A percentile compares a stretch with the other conserved stretches of the same genome.
Evolutionary conservation across 2,113 vertebrate species (phyloP).

Genomic region (Sylvicapra grimmia): DNA sequence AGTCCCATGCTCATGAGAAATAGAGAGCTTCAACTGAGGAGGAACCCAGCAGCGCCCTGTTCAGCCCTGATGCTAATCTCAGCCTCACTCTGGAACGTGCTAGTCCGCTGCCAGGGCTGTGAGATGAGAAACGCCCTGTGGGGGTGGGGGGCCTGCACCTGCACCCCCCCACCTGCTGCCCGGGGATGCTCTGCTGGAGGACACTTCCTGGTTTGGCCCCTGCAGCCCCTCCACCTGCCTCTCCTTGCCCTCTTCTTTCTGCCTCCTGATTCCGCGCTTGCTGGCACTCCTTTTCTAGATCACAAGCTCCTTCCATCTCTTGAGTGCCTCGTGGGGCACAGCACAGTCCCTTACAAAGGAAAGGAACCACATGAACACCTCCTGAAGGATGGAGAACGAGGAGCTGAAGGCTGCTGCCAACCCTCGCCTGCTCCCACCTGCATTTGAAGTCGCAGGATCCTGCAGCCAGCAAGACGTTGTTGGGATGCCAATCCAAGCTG

Average conservation of each 20-base stretch:
- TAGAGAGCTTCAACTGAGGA: background rate
- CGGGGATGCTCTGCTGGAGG: background rate
- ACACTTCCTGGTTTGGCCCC: background rate
- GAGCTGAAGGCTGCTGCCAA: background rate
- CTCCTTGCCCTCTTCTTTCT: background rate
- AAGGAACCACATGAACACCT: background rate
- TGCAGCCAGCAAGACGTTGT: conserved; percentile 96
- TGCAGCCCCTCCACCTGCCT: background rate
- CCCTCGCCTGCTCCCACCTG: conserved; percentile 82
- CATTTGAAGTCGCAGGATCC: conserved; percentile 99
- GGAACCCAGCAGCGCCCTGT: background rate
- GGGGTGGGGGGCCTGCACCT: too few relatives aligned
- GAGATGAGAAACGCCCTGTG: background rate
- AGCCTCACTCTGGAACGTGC: background rate
- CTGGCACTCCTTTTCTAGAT: background rate
- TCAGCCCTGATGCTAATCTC: background rate
- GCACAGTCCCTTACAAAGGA: background rate
- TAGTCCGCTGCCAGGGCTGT: background rate
- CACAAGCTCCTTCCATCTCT: background rate
- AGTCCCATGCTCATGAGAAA: background rate
- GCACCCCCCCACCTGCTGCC: fast-evolving
- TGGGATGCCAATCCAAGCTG: conserved; percentile 99
- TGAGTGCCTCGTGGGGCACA: background rate
- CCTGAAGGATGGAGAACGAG: background rate
- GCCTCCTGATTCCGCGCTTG: background rate